Conservation (phyloP, 2,888 invertebrate species). For the Hydraecia micacea region DNA sequence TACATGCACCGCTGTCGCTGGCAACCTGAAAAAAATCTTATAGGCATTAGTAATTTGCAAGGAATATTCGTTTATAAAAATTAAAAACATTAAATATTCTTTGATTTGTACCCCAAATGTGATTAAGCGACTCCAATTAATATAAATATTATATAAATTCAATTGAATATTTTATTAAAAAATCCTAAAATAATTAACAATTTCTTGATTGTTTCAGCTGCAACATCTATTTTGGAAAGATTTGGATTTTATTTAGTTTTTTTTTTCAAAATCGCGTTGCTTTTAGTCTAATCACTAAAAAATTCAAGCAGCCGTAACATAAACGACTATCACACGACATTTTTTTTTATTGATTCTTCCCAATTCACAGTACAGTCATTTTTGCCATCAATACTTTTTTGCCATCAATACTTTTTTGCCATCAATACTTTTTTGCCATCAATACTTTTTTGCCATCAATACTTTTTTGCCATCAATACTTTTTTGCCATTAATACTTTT, state of each 20-base stretch:
- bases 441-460: not conserved
- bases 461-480: not conserved
- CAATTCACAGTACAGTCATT: no score
- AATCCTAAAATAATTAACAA: not conserved
- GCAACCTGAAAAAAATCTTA: conserved; percentile 72
- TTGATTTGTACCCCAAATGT: not conserved
- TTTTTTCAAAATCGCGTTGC: no score
- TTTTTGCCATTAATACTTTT: not conserved
- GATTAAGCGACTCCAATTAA: not conserved
- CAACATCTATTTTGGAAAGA: not conserved
- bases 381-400: not conserved
- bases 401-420: not conserved
- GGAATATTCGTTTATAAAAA: not conserved
- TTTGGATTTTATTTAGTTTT: not conserved
- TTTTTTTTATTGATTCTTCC: not conserved
- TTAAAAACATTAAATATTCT: not conserved
- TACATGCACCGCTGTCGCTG: conserved; percentile 71
- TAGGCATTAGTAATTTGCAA: conserved; percentile 23
- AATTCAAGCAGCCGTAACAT: not conserved
- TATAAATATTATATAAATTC: not conserved
- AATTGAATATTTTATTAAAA: not conserved
- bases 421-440: not conserved
- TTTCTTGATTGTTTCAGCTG: not conserved
- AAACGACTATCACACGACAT: not conserved
- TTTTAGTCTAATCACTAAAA: not conserved